These are phyloP conservation scores for Periophthalmus modestus DNA, from an alignment of 2,113 vertebrate species.

Conservation along the genomic window DNA sequence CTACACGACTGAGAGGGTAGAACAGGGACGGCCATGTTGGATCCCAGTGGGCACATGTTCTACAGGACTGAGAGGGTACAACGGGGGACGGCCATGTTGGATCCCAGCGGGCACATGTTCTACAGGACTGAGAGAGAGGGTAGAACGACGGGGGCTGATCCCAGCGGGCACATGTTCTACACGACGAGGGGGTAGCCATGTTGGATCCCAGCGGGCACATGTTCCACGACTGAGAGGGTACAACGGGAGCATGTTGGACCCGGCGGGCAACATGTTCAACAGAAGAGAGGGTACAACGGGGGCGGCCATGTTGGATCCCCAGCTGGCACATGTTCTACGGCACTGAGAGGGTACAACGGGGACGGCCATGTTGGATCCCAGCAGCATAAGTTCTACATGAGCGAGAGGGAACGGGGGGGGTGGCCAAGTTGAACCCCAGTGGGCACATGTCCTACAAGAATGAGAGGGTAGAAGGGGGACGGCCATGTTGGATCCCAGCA, in stretches of 20 bases:
- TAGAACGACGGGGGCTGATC: slow-evolving; percentile 42
- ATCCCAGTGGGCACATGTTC: too few relatives aligned
- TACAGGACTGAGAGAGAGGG: too few relatives aligned
- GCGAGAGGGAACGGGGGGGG: neutral
- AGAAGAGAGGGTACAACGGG: too few relatives aligned
- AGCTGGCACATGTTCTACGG: too few relatives aligned
- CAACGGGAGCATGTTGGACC: slow-evolving; percentile 38
- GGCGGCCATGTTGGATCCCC: too few relatives aligned
- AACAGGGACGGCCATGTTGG: too few relatives aligned
- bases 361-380: slow-evolving; percentile 43
- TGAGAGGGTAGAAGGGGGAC: slow-evolving; percentile 38
- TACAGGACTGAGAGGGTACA: too few relatives aligned
- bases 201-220: too few relatives aligned
- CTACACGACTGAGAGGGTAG: too few relatives aligned
- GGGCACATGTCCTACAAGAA: neutral
- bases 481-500: slow-evolving; percentile 41
- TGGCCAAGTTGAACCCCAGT: too few relatives aligned
- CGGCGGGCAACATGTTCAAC: neutral
- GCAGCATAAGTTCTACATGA: neutral
- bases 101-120: too few relatives aligned
- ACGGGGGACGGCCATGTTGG: too few relatives aligned
- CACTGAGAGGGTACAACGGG: slow-evolving; percentile 31
- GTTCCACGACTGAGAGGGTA: slow-evolving; percentile 21
- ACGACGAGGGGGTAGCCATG: neutral
- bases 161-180: slow-evolving; percentile 6